These are phyloP conservation scores for Zaprionus ornatus DNA, from an alignment of 1,140 invertebrate genomes.

Conservation along the genomic window DNA sequence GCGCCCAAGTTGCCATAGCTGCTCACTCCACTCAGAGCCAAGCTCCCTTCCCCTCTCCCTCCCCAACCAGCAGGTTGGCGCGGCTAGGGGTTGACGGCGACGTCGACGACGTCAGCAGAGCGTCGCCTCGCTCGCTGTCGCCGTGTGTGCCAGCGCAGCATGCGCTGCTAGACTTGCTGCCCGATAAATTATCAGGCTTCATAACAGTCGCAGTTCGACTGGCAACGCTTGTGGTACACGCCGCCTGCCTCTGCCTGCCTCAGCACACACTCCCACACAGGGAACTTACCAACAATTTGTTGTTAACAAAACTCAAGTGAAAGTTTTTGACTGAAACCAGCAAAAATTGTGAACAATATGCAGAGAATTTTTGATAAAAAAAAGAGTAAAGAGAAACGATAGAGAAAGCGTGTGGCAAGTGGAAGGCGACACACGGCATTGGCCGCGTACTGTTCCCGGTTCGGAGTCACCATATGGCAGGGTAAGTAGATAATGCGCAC, in stretches of 20 bases:
- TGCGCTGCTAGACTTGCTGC: slow-evolving; percentile 72
- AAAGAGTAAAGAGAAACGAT: not conserved
- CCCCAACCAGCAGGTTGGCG: slow-evolving; percentile 5
- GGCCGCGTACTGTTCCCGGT: not conserved
- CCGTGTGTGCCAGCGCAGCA: slow-evolving; percentile 38
- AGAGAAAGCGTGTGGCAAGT: slow-evolving; percentile 19
- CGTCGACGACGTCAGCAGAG: slow-evolving; percentile 31
- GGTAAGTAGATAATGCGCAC: slow-evolving; percentile 70
- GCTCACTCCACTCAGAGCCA: slow-evolving; percentile 1
- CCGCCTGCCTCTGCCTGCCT: slow-evolving; percentile 19
- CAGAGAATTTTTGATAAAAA: not conserved
- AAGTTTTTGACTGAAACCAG: slow-evolving; percentile 8
- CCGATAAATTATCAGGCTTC: slow-evolving; percentile 79
- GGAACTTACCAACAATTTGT: slow-evolving; percentile 22
- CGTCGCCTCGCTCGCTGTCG: slow-evolving; percentile 13
- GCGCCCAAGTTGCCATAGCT: slow-evolving; percentile 74
- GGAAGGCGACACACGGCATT: not conserved
- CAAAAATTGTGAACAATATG: not conserved
- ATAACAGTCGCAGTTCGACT: slow-evolving; percentile 79
- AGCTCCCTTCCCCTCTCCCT: not conserved
- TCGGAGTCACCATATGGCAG: slow-evolving; percentile 61
- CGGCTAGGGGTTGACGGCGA: slow-evolving; percentile 32
- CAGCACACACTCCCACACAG: not conserved
- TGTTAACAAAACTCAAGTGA: slow-evolving; percentile 39
- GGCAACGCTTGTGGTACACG: slow-evolving; percentile 68